phyloP scores from a whole-genome alignment of 1,140 invertebrate species.

The Ylistrum balloti region DNA sequence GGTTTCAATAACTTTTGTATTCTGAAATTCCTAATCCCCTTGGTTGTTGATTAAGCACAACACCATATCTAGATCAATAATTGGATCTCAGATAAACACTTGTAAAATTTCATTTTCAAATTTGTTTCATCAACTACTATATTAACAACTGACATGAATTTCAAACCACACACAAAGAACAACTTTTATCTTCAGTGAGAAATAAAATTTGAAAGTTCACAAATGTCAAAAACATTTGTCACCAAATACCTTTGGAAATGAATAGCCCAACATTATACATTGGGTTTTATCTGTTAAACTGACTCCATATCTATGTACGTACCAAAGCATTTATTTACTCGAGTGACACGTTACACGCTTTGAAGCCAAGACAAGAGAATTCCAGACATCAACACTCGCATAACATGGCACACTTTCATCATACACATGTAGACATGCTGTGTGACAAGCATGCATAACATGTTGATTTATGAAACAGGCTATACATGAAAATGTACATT shows the following conservation, averaged over 20 bases:
- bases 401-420: neutral
- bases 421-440: neutral
- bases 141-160: neutral
- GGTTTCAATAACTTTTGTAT: too few relatives aligned
- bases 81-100: neutral
- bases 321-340: neutral
- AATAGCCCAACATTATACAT: neutral
- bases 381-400: neutral
- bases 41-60: too few relatives aligned
- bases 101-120: neutral
- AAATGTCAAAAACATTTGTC: conserved; percentile 5
- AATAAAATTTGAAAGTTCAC: neutral
- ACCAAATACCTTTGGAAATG: conserved; percentile 28
- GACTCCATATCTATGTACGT: conserved; percentile 6
- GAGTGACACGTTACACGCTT: neutral
- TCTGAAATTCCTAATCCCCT: too few relatives aligned
- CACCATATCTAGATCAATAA: too few relatives aligned
- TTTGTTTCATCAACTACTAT: neutral
- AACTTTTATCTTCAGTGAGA: neutral
- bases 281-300: neutral
- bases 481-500: neutral
- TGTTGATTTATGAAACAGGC: neutral
- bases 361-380: neutral
- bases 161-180: neutral
- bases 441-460: neutral